These are phyloP conservation scores for Prionace glauca DNA, from an alignment of 2,797 vertebrate genomes.

Conservation along the genomic window DNA sequence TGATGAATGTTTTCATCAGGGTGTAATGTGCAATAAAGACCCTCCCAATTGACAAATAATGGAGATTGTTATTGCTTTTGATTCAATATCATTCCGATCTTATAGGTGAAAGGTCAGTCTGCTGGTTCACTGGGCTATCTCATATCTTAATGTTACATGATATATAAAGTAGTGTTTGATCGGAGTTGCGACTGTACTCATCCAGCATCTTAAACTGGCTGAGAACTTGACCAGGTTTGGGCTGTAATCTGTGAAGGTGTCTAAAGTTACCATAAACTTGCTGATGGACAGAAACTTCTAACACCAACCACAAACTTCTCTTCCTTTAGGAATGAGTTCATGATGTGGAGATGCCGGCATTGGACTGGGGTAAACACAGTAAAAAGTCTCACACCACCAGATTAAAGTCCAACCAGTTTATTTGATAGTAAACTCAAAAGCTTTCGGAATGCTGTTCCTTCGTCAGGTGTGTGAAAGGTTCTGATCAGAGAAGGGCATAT, in stretches of 20 bases:
- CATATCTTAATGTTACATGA: not conserved
- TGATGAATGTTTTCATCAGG: not conserved
- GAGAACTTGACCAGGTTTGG: not conserved
- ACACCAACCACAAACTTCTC: not conserved
- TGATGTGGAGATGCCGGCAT: too few relatives aligned
- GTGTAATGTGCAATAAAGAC: not conserved
- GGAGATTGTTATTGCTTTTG: not conserved
- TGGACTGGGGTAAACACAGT: too few relatives aligned
- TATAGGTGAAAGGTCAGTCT: not conserved
- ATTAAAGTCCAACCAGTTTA: too few relatives aligned
- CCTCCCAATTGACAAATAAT: not conserved
- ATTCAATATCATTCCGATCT: too few relatives aligned
- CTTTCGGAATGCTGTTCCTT: too few relatives aligned
- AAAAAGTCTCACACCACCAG: too few relatives aligned
- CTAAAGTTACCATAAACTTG: not conserved
- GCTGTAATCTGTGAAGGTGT: not conserved
- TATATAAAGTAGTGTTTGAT: not conserved
- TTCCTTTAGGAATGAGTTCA: not conserved
- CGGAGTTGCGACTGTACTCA: not conserved
- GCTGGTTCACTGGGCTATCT: not conserved
- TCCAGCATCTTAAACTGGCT: not conserved
- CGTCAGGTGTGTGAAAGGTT: too few relatives aligned
- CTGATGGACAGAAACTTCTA: slow-evolving; percentile 26
- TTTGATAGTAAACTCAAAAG: too few relatives aligned
- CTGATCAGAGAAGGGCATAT: too few relatives aligned